Conservation (phyloP, 1,140 invertebrate species). For the Scaptodrosophila lebanonensis region DNA sequence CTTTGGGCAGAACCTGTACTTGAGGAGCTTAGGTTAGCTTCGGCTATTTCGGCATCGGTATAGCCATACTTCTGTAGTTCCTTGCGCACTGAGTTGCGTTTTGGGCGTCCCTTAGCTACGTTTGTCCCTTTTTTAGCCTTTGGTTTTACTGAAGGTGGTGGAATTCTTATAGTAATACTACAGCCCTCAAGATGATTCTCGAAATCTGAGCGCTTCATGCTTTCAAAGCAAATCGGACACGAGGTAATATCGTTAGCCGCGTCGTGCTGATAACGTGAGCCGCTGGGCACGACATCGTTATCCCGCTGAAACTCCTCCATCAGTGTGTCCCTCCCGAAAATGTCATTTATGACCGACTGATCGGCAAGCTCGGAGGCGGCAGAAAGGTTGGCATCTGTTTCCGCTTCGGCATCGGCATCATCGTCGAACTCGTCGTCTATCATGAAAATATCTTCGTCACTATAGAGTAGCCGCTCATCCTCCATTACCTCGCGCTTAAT, state of each 20-base stretch:
- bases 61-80: conserved; percentile 48
- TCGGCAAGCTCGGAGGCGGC: conserved; percentile 45
- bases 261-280: conserved; percentile 28
- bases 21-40: conserved; percentile 34
- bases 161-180: conserved; percentile 44
- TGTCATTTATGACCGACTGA: conserved; percentile 52
- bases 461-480: conserved; percentile 40
- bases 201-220: conserved; percentile 47
- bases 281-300: conserved; percentile 44
- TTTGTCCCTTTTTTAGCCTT: no score
- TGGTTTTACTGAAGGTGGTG: conserved; percentile 31
- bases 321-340: conserved; percentile 52
- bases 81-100: background rate
- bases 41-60: conserved; percentile 30
- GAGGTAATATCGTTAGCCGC: conserved; percentile 56
- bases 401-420: background rate
- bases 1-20: conserved; percentile 22
- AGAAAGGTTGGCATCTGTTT: background rate
- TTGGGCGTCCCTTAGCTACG: no score
- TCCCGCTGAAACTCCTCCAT: conserved; percentile 55
- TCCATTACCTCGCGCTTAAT: conserved; percentile 68
- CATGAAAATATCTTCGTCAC: conserved; percentile 60
- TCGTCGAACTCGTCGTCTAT: conserved; percentile 73
- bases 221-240: conserved; percentile 77
- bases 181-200: conserved; percentile 68